Conservation (phyloP, 64 coral and sea anemone species). For the Pachyseris speciosa region DNA sequence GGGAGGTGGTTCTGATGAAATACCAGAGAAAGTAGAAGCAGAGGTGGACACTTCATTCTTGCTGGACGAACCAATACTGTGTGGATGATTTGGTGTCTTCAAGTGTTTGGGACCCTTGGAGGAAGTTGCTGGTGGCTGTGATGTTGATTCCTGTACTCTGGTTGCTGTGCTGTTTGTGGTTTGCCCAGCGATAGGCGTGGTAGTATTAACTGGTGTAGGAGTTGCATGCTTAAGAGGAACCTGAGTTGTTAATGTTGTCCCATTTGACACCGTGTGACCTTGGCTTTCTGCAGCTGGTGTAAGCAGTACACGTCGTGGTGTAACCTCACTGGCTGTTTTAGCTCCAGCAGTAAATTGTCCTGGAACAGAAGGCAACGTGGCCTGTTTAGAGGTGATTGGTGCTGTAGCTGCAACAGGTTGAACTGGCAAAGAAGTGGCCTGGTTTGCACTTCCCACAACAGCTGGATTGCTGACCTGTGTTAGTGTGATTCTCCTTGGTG, state of each 20-base stretch:
- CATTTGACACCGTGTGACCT: background rate
- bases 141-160: background rate
- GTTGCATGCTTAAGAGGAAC: conserved; percentile 54
- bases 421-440: background rate
- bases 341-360: background rate
- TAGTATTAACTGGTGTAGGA: background rate
- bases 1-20: no score
- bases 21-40: no score
- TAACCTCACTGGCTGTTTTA: background rate
- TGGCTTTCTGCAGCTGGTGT: background rate
- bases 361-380: background rate
- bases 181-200: background rate
- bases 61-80: background rate
- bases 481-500: conserved; percentile 26
- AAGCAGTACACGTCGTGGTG: background rate
- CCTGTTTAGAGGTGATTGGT: background rate
- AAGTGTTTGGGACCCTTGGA: background rate
- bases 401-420: background rate
- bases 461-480: background rate
- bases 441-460: no score
- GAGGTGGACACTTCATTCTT: no score
- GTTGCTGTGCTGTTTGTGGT: background rate
- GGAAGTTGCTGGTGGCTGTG: background rate
- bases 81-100: no score
- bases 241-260: conserved; percentile 22